Evolutionary conservation across 2,113 vertebrate species (phyloP), one percentile per base, ranked within the genome.

Genomic region (Jacana jacana): DNA sequence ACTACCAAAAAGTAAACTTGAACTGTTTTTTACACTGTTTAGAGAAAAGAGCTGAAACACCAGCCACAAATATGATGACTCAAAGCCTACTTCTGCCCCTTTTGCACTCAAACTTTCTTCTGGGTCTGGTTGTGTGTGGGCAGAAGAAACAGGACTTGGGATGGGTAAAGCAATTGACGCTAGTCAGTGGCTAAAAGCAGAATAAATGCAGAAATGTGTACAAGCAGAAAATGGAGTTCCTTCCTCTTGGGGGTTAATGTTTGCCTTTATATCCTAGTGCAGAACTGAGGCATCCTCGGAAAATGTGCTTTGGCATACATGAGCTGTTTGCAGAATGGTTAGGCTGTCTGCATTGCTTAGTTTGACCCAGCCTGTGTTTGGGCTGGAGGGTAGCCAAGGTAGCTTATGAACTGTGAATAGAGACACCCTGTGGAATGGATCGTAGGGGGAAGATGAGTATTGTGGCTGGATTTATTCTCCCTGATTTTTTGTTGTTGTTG

Each of bases 281-380:
- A 86, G 77, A 68, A 69, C 86, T 93, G 61, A 92, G 73, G 81
- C 73, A 69, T 93, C 88, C 70, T 94, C 78, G 88, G 94, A 93
- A 96, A 95, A 93, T 87, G 83, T 91, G 69, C 86, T 94, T 93
- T 93, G 92, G 93, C 91, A 31, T 89, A 63, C 84, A 66, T 5
- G 3, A 86, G 49, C 82, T 94, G 72, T 93, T 90, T 79, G 87
- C 85, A 95, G 93, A 87, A 85, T 86, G 80, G 91, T 71, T 88
- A 75, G 55, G 68, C 76, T 93, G 91, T 96, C 94, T 95, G 40
- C 27, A 54, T 76, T 94, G 86, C 95, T 96, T 92, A 87, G 92
- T 28, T 93, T 96, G 88, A 95, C 91, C 86, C 83, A 95, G 93
- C 92, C 86, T 96, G 86, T 97, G 92, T 97, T 97, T 96, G 86